These are phyloP conservation scores for Gymnodraco acuticeps DNA, from an alignment of 2,797 vertebrate genomes.

Conservation along the genomic window DNA sequence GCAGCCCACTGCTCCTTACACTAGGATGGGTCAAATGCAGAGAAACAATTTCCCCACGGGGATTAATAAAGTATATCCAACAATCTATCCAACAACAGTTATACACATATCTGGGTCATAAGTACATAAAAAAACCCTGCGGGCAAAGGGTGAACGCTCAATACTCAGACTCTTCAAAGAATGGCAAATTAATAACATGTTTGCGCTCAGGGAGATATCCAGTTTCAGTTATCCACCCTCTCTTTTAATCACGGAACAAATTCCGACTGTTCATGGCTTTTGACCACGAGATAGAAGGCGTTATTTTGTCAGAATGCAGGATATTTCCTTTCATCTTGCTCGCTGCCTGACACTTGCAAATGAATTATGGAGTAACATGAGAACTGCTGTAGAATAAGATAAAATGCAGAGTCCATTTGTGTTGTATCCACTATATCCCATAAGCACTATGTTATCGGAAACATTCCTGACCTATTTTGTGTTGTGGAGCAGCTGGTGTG, in stretches of 20 bases:
- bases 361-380: slow-evolving; percentile 53
- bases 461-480: slow-evolving; percentile 51
- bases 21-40: too few species aligned
- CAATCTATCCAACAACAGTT: too few species aligned
- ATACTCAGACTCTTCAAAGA: slow-evolving; percentile 61
- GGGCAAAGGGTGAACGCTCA: slow-evolving; percentile 61
- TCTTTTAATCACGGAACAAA: slow-evolving; percentile 58
- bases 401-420: slow-evolving; percentile 24
- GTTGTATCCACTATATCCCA: slow-evolving; percentile 11
- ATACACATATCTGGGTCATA: slow-evolving; percentile 61
- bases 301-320: slow-evolving; percentile 32
- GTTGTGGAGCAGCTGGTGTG: slow-evolving; percentile 86
- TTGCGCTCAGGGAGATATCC: slow-evolving; percentile 51
- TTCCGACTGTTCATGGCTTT: slow-evolving; percentile 43
- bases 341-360: slow-evolving; percentile 41
- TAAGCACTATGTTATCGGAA: slow-evolving; percentile 38
- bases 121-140: slow-evolving; percentile 62
- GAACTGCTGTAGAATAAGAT: slow-evolving; percentile 30
- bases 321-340: slow-evolving; percentile 53
- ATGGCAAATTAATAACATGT: slow-evolving; percentile 60
- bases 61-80: too few species aligned
- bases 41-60: too few species aligned
- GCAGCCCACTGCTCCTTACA: too few species aligned
- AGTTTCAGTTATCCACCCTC: slow-evolving; percentile 25
- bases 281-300: slow-evolving; percentile 21